Evolutionary conservation across 1,140 invertebrate species (phyloP).

Genomic region (Oncopeltus fasciatus): DNA sequence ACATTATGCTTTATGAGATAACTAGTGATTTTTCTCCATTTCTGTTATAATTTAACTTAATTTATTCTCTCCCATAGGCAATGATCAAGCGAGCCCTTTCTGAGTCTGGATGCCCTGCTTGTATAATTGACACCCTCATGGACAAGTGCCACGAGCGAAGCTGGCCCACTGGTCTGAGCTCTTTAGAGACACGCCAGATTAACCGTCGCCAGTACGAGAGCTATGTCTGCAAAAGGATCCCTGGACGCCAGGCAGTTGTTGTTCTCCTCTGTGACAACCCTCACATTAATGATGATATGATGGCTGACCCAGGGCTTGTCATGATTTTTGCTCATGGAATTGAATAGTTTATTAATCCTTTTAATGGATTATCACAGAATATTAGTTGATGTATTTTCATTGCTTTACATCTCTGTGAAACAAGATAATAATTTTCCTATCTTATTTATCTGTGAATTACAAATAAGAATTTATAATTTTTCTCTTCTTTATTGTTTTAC

Average conservation of each 20-base stretch:
- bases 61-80: conserved; percentile 38
- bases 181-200: conserved; percentile 82
- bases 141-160: conserved; percentile 90
- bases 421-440: too few relatives aligned
- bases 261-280: conserved; percentile 87
- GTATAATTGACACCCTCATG: conserved; percentile 88
- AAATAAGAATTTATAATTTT: too few relatives aligned
- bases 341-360: too few relatives aligned
- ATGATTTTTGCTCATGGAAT: conserved; percentile 98
- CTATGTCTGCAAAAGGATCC: conserved; percentile 85
- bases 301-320: conserved; percentile 88
- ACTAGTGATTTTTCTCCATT: too few relatives aligned
- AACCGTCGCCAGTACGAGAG: conserved; percentile 85
- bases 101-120: conserved; percentile 80
- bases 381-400: too few relatives aligned
- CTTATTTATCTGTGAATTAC: too few relatives aligned
- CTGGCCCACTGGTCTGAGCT: conserved; percentile 84
- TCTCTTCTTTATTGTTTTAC: too few relatives aligned
- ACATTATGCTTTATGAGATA: too few relatives aligned
- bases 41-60: too few relatives aligned
- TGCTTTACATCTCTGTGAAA: too few relatives aligned
- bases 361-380: too few relatives aligned
- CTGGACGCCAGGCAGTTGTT: conserved; percentile 87
- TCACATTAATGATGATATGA: conserved; percentile 89
- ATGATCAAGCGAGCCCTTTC: conserved; percentile 83